A percentile compares a stretch with the other conserved stretches of the same genome.
Evolutionary conservation across 2,888 invertebrate species (phyloP).

Genomic region (Cylloceria caligata): DNA sequence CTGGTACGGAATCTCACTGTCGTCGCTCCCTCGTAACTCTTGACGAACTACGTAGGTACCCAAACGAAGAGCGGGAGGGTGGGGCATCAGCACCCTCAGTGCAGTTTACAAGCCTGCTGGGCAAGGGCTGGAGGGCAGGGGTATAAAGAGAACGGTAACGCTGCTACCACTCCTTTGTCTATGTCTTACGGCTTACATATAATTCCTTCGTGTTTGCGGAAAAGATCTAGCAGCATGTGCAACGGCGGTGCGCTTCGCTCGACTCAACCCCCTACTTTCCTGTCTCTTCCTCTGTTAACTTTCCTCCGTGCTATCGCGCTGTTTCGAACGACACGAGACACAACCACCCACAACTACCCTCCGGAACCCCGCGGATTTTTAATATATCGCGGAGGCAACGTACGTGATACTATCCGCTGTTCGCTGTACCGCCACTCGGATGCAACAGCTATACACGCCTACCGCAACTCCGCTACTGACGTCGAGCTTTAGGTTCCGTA

Average conservation of each 20-base stretch:
- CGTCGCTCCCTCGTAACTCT: conserved; percentile 57
- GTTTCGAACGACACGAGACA: conserved; percentile 84
- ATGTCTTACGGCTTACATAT: conserved; percentile 88
- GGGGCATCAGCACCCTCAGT: conserved; percentile 46
- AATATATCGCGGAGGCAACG: conserved; percentile 78
- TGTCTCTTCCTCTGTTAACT: conserved; percentile 37
- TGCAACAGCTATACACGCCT: conserved; percentile 11
- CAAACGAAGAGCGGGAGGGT: conserved; percentile 23
- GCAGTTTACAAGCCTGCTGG: conserved; percentile 36
- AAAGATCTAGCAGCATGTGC: conserved; percentile 80
- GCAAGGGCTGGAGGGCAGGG: background rate
- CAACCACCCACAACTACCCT: conserved; percentile 78
- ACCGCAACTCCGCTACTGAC: conserved; percentile 48
- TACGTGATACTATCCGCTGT: conserved; percentile 67
- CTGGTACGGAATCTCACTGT: conserved; percentile 17
- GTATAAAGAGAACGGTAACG: conserved; percentile 43
- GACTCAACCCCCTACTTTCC: conserved; percentile 48
- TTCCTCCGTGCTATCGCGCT: conserved; percentile 72
- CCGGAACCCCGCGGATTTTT: conserved; percentile 79
- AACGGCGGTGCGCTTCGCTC: conserved; percentile 55
- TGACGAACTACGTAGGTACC: conserved; percentile 21
- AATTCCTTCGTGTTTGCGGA: conserved; percentile 88
- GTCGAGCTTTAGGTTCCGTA: conserved; percentile 83
- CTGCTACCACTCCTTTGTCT: conserved; percentile 80
- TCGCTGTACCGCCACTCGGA: conserved; percentile 51